Evolutionary conservation across 2,888 invertebrate species (phyloP).

Genomic region (Polydrusus pterygomalis): DNA sequence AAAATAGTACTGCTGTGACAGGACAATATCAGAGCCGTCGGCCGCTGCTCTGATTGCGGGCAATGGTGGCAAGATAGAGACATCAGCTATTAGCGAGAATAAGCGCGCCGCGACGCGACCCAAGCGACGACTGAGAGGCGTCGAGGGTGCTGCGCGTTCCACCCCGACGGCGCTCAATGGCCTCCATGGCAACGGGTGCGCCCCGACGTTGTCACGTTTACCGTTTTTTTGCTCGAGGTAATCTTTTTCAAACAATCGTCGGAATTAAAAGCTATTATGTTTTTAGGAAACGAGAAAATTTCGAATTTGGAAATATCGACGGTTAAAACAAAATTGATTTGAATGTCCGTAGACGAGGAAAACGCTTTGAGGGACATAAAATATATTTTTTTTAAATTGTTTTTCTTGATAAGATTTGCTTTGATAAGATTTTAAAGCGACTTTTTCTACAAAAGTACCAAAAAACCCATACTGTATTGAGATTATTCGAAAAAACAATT

Average conservation of each 20-base stretch:
- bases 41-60: conserved; percentile 60
- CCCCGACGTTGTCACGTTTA: conserved; percentile 48
- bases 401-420: too few species aligned
- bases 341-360: too few species aligned
- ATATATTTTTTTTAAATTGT: too few species aligned
- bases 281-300: neutral
- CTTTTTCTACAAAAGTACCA: too few species aligned
- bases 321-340: too few species aligned
- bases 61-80: conserved; percentile 68
- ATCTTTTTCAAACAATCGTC: neutral
- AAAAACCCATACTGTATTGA: too few species aligned
- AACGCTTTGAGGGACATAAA: too few species aligned
- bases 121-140: conserved; percentile 74
- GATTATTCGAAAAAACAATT: too few species aligned
- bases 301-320: too few species aligned
- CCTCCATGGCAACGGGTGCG: conserved; percentile 70
- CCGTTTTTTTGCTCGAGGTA: neutral
- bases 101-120: conserved; percentile 70
- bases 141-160: conserved; percentile 68
- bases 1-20: conserved; percentile 96
- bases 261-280: neutral
- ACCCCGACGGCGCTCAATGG: conserved; percentile 65
- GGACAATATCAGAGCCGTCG: conserved; percentile 91
- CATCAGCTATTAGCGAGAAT: conserved; percentile 45
- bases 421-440: too few species aligned